Conservation (phyloP, 1,140 invertebrate species). For the Bicyclus anynana region DNA sequence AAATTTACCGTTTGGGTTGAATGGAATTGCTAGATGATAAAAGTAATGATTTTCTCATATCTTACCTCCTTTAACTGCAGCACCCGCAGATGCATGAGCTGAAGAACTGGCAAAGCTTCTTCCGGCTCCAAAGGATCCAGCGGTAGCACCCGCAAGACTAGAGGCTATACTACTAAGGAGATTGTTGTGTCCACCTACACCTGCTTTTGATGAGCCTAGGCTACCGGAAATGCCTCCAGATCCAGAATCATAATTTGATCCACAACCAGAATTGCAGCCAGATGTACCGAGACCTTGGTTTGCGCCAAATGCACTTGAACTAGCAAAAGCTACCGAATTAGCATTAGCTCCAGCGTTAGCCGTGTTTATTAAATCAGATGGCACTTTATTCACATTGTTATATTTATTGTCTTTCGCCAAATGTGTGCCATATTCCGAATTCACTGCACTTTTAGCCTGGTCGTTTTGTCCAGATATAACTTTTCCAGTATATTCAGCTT, state of each 20-base stretch:
- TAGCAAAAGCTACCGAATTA: conserved; percentile 30
- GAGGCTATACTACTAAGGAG: conserved; percentile 30
- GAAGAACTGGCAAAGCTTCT: conserved; percentile 45
- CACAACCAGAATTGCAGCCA: conserved; percentile 33
- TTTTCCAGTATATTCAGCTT: neutral
- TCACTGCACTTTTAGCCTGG: neutral
- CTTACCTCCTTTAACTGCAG: conserved; percentile 58
- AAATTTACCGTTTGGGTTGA: neutral
- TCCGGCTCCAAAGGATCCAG: conserved; percentile 31
- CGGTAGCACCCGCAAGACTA: conserved; percentile 38
- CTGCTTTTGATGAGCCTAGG: neutral
- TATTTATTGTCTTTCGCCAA: neutral
- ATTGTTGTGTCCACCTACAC: conserved; percentile 8
- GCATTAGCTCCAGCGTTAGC: conserved; percentile 33
- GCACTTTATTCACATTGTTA: neutral
- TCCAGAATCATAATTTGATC: conserved; percentile 14
- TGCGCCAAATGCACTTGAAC: conserved; percentile 19
- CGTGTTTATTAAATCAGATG: neutral
- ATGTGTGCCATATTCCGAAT: neutral
- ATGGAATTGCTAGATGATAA: neutral
- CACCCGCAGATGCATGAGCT: conserved; percentile 55
- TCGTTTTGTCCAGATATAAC: neutral
- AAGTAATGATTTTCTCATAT: conserved; percentile 20
- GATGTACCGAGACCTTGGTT: conserved; percentile 13
- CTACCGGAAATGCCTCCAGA: conserved; percentile 1